Evolutionary conservation across 2,888 invertebrate genomes (phyloP).

Genomic region (Tachina grossa): DNA sequence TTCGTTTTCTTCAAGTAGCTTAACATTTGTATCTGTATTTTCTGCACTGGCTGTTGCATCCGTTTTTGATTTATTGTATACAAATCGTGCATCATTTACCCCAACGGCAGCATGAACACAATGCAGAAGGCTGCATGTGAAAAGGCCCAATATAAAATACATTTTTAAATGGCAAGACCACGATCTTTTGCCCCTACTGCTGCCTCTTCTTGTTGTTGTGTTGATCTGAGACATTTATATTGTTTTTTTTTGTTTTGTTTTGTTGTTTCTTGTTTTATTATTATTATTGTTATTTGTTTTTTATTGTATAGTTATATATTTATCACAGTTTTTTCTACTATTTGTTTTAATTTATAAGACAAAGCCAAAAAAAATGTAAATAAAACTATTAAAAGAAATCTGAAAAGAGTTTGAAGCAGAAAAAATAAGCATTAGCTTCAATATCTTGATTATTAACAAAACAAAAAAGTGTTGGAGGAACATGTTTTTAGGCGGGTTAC

Average conservation of each 20-base stretch:
- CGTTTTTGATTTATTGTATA: slow-evolving; percentile 66
- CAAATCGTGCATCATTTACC: slow-evolving; percentile 66
- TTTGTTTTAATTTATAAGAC: slow-evolving; percentile 60
- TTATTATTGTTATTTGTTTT: slow-evolving; percentile 27
- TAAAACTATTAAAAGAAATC: slow-evolving; percentile 45
- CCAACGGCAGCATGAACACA: slow-evolving; percentile 47
- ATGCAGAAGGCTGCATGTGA: slow-evolving; percentile 60
- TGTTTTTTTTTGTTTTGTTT: slow-evolving; percentile 20
- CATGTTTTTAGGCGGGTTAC: slow-evolving; percentile 43
- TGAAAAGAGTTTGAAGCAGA: slow-evolving; percentile 34
- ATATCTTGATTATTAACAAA: slow-evolving; percentile 35
- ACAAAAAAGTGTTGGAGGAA: slow-evolving; percentile 33
- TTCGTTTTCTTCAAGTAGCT: slow-evolving; percentile 71
- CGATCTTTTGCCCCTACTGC: slow-evolving; percentile 35
- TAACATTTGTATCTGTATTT: slow-evolving; percentile 66
- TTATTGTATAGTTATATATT: slow-evolving; percentile 48
- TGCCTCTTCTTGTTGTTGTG: slow-evolving; percentile 30
- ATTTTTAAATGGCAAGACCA: slow-evolving; percentile 30
- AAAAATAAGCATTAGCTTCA: slow-evolving; percentile 36
- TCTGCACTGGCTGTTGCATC: slow-evolving; percentile 51
- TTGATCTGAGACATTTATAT: slow-evolving; percentile 64
- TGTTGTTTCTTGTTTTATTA: slow-evolving; percentile 17
- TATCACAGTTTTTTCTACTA: slow-evolving; percentile 63
- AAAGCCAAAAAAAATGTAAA: slow-evolving; percentile 42
- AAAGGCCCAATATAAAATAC: slow-evolving; percentile 43